Conservation (phyloP, 2,888 invertebrate genomes). For the Pinctada fucata region DNA sequence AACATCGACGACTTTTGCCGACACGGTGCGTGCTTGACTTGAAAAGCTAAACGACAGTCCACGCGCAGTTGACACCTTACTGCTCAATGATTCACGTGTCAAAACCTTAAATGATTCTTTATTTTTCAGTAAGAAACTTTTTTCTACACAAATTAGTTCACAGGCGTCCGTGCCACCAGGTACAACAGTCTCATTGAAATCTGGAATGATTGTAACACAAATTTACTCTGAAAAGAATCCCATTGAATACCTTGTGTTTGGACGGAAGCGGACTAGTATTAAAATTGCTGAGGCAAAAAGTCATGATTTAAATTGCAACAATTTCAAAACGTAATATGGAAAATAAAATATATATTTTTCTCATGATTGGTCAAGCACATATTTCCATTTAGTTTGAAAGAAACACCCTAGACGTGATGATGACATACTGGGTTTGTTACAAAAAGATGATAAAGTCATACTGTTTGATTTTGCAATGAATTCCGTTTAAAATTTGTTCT, state of each 20-base stretch:
- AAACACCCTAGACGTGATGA: too few species aligned
- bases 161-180: conserved; percentile 15
- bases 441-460: too few species aligned
- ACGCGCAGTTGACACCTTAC: background rate
- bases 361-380: background rate
- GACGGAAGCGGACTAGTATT: too few species aligned
- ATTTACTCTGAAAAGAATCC: too few species aligned
- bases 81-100: background rate
- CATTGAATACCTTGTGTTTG: too few species aligned
- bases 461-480: too few species aligned
- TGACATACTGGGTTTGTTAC: too few species aligned
- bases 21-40: background rate
- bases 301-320: background rate
- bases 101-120: conserved; percentile 2
- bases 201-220: too few species aligned
- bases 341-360: background rate
- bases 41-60: background rate
- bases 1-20: background rate
- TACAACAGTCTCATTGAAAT: conserved; percentile 4
- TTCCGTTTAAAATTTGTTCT: too few species aligned
- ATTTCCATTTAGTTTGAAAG: background rate
- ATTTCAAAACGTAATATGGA: background rate
- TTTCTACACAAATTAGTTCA: conserved; percentile 11
- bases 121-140: conserved; percentile 23
- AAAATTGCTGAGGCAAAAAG: background rate